These are phyloP conservation scores for Oikopleura vanhoeffeni DNA, from an alignment of 23 tunicate genomes.

Conservation along the genomic window DNA sequence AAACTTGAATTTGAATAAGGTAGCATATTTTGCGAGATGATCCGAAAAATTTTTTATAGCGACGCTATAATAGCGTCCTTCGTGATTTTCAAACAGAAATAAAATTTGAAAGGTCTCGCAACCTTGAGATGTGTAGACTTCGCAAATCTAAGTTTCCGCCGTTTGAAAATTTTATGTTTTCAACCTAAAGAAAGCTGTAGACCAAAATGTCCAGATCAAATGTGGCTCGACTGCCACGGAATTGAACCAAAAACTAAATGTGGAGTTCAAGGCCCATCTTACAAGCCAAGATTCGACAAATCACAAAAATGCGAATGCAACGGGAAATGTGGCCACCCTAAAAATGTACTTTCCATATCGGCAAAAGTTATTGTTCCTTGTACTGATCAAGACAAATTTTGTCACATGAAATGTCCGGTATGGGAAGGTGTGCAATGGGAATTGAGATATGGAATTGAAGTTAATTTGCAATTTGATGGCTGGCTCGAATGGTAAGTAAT, in stretches of 20 bases:
- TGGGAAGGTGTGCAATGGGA: slow-evolving; percentile 6
- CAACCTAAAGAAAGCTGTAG: no score
- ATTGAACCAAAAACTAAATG: neutral
- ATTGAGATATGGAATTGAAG: neutral
- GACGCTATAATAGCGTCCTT: no score
- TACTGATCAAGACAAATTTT: neutral
- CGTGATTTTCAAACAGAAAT: no score
- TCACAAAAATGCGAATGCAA: neutral
- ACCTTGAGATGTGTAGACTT: no score
- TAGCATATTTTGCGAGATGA: no score
- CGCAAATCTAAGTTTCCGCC: no score
- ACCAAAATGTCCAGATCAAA: neutral
- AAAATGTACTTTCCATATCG: neutral
- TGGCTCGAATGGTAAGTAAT: slow-evolving; percentile 10
- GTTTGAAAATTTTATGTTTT: no score
- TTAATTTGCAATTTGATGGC: neutral
- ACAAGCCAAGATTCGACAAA: neutral
- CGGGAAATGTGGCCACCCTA: slow-evolving; percentile 7
- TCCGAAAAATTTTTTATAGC: no score
- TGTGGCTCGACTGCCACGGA: neutral
- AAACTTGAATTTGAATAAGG: no score
- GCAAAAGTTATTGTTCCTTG: neutral
- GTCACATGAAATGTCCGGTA: neutral
- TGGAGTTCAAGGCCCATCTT: neutral
- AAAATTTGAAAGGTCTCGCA: no score